Evolutionary conservation across 1,140 invertebrate species (phyloP), one percentile per base, ranked within the genome.

Genomic region (Ganaspis sp.): DNA sequence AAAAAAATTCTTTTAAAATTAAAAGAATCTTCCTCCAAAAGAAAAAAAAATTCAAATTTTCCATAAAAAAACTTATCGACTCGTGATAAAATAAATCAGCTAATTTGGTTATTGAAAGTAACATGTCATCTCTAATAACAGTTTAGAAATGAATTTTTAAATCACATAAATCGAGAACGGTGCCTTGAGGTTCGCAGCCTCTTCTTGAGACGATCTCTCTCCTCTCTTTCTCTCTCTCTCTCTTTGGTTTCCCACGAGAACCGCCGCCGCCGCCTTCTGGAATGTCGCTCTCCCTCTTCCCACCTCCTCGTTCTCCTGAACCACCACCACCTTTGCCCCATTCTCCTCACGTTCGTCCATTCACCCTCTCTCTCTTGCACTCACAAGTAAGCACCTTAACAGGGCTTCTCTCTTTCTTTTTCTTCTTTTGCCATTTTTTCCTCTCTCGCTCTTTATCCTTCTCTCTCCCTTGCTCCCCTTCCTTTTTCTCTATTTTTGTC

Each of bases 241-340:
- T 88, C 86, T 87, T 89, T 87, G 83, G 87, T 91, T 91, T 91
- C 90, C 90, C 90, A 91, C 90, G 90, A 90, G 89, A 90, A 85
- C 87, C 87, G 84, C 88, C 87, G 85, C 87, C 90, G 88, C 90
- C 90, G 90, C 90, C 90, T 91, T 90, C 90, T 91, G 90, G 90
- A 91, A 91, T 91, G 90, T 91, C 88, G 89, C 88, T 90, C 89
- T 86, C 87, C 86, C 88, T n/a, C n/a, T n/a, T n/a, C 87, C 86
- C 84, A 81, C 77, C 81, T 86, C 76, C 76, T 83, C 77, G 81
- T 82, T 81, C 82, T 77, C 74, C 79, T 80, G 72, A 82, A 80
- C 77, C 79, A 58, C 70, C 49, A 53, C 73, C 40, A 76, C 75
- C 69, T 79, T 70, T 79, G 76, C 78, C 81, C 81, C 70, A 79